Conservation (phyloP, 2,888 invertebrate species). For the Schizotus pectinicornis region DNA sequence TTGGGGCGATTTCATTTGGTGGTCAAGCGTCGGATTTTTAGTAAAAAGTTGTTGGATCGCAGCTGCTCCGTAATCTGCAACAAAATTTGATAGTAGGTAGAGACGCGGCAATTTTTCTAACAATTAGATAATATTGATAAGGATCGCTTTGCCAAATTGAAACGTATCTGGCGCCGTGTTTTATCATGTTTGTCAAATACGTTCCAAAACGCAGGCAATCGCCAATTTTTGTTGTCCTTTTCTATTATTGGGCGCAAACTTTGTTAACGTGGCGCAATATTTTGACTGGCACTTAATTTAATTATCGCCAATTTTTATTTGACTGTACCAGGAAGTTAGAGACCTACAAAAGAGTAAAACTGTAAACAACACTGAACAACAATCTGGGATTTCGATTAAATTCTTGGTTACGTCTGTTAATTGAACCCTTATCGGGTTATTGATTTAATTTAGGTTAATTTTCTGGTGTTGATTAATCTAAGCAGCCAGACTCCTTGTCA, state of each 20-base stretch:
- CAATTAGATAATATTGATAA: neutral
- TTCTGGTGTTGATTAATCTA: no score
- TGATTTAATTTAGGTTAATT: no score
- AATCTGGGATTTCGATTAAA: no score
- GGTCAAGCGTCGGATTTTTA: slow-evolving; percentile 32
- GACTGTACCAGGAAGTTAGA: no score
- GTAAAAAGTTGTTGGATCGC: slow-evolving; percentile 29
- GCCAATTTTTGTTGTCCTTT: neutral
- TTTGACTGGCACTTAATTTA: no score
- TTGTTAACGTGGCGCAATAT: no score
- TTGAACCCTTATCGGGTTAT: no score
- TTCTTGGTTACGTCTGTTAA: no score
- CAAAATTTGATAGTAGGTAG: slow-evolving; percentile 1
- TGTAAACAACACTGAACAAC: no score
- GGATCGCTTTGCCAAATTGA: neutral
- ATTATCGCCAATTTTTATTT: no score
- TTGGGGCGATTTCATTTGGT: slow-evolving; percentile 13
- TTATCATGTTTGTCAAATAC: slow-evolving; percentile 1
- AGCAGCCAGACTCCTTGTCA: no score
- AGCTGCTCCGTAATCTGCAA: slow-evolving; percentile 32
- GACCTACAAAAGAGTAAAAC: no score
- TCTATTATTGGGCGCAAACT: neutral
- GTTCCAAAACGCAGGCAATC: neutral
- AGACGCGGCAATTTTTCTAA: neutral
- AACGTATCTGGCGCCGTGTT: neutral